Conservation (phyloP, 2,888 invertebrate species). For the Nemotelus pantherinus region DNA sequence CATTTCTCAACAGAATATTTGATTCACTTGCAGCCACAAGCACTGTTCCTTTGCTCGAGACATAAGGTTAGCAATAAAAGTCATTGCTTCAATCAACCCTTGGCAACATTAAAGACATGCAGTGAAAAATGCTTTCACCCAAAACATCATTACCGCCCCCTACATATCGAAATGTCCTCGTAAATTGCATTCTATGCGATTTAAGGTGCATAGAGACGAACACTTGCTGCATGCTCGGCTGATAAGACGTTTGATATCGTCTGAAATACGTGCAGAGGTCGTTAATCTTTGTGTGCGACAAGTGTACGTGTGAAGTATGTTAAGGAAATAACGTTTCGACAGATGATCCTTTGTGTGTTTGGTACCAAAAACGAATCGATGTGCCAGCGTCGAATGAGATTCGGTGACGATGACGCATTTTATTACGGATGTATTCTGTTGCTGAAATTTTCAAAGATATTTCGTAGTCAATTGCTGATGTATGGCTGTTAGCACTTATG, state of each 20-base stretch:
- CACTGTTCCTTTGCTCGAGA: too few species aligned
- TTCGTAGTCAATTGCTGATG: too few species aligned
- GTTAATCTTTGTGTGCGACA: conserved; percentile 22
- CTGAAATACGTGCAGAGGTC: conserved; percentile 26
- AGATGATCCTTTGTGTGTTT: conserved; percentile 1
- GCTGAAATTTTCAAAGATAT: too few species aligned
- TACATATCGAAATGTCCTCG: background rate
- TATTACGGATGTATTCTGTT: too few species aligned
- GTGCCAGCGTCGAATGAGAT: too few species aligned
- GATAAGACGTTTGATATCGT: conserved; percentile 19
- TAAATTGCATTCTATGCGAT: conserved; percentile 25
- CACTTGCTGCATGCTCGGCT: conserved; percentile 2
- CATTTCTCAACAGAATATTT: too few species aligned
- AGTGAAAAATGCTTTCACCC: conserved; percentile 28
- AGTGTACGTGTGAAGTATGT: background rate
- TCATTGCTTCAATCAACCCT: conserved; percentile 17
- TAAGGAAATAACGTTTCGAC: conserved; percentile 26
- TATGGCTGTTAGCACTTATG: too few species aligned
- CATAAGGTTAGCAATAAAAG: conserved; percentile 23
- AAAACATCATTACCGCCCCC: background rate
- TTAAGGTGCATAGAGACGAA: conserved; percentile 15
- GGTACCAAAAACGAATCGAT: too few species aligned
- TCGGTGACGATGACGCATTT: too few species aligned
- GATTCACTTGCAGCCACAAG: too few species aligned
- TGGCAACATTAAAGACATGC: conserved; percentile 9